Evolutionary conservation across 2,888 invertebrate species (phyloP).

Genomic region (Nycteola revayana): DNA sequence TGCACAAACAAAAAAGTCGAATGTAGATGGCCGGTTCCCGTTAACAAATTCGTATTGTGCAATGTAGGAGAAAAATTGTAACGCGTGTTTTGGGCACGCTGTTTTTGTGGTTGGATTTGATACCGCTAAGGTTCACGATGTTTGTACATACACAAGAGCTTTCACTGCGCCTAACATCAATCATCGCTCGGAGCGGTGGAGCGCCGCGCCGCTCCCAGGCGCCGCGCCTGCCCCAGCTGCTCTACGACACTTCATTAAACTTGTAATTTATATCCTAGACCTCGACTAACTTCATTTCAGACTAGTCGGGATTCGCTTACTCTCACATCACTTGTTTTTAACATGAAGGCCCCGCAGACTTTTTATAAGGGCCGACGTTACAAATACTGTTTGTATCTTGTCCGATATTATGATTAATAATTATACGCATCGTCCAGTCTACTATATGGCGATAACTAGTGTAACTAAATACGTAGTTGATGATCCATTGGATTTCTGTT

Average conservation of each 20-base stretch:
- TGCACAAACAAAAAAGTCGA: slow-evolving; percentile 79
- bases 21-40: slow-evolving; percentile 77
- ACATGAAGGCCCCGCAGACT: too few species aligned
- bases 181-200: slow-evolving; percentile 40
- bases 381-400: too few species aligned
- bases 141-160: slow-evolving; percentile 63
- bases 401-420: too few species aligned
- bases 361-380: too few species aligned
- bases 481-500: slow-evolving; percentile 28
- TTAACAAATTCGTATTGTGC: slow-evolving; percentile 81
- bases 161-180: slow-evolving; percentile 68
- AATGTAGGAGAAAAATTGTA: slow-evolving; percentile 79
- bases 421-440: too few species aligned
- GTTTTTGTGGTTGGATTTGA: slow-evolving; percentile 67
- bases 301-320: slow-evolving; percentile 14
- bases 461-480: slow-evolving; percentile 17
- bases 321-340: neutral
- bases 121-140: slow-evolving; percentile 65
- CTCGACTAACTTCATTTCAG: slow-evolving; percentile 21
- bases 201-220: slow-evolving; percentile 3
- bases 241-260: slow-evolving; percentile 43
- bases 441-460: slow-evolving; percentile 3
- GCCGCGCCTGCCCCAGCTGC: slow-evolving; percentile 3
- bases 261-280: slow-evolving; percentile 38
- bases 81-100: slow-evolving; percentile 65